phyloP scores from a whole-genome alignment of 2,113 vertebrate genomes.

The Chamaea fasciata region DNA sequence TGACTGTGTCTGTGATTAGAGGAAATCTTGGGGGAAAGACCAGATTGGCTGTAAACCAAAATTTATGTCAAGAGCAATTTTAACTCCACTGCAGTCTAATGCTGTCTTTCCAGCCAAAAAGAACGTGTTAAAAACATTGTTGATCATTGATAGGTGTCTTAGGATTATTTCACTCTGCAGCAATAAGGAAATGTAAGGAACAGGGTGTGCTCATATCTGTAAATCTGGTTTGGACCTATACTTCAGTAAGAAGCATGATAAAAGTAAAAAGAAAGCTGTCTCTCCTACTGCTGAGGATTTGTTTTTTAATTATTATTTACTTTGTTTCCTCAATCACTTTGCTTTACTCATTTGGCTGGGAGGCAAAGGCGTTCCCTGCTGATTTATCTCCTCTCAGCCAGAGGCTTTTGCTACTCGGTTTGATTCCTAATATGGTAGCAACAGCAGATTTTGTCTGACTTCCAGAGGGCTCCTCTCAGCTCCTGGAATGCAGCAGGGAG shows the following conservation, averaged over 20 bases:
- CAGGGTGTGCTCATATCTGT: neutral
- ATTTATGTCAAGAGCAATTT: neutral
- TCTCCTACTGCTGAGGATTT: constrained; percentile 18
- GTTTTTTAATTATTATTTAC: constrained; percentile 56
- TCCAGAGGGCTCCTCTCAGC: constrained; percentile 67
- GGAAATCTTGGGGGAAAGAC: neutral
- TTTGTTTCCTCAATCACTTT: constrained; percentile 64
- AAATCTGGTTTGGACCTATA: constrained; percentile 20
- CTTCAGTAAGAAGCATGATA: constrained; percentile 5
- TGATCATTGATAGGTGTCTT: neutral
- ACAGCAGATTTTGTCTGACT: constrained; percentile 61
- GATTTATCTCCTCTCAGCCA: constrained; percentile 65
- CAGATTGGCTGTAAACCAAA: neutral
- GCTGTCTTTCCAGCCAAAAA: neutral
- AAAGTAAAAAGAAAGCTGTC: constrained; percentile 2
- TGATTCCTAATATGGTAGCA: constrained; percentile 79
- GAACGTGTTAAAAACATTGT: neutral
- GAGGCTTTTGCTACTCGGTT: constrained; percentile 55
- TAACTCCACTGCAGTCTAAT: neutral
- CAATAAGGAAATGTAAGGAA: neutral
- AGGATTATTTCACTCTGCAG: neutral
- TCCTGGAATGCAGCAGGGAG: constrained; percentile 67
- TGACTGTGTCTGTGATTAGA: neutral
- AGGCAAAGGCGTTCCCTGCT: constrained; percentile 70
- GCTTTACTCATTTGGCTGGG: constrained; percentile 68